Percentiles rank a stretch among this genome's conserved stretches.
phyloP scores from a whole-genome alignment of 53 echinoderm and acorn worm genomes.

The Patiria pectinifera region DNA sequence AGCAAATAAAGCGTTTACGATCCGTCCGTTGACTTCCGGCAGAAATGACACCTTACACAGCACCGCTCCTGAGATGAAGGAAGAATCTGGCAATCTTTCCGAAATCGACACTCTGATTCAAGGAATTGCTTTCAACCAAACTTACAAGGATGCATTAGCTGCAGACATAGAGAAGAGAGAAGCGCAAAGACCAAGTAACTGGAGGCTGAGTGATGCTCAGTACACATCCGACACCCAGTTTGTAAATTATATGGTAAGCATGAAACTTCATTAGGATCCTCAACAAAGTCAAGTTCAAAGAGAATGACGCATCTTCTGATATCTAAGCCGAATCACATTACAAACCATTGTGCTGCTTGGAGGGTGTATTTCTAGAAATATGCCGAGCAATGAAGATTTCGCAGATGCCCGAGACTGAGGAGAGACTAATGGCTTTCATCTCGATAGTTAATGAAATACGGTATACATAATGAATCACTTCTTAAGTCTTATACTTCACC shows the following conservation, averaged over 20 bases:
- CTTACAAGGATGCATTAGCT: neutral
- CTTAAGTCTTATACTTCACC: too few relatives aligned
- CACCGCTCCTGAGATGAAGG: neutral
- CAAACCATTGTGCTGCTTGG: too few relatives aligned
- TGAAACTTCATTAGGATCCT: neutral
- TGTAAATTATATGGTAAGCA: conserved; percentile 22
- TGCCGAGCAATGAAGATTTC: too few relatives aligned
- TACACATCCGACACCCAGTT: conserved; percentile 3
- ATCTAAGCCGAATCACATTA: too few relatives aligned
- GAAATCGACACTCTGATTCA: neutral
- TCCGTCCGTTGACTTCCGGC: neutral
- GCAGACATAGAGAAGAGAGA: neutral
- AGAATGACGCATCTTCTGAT: too few relatives aligned
- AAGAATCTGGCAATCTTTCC: neutral
- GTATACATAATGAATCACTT: too few relatives aligned
- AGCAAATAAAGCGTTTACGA: too few relatives aligned
- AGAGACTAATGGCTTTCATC: too few relatives aligned
- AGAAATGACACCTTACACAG: neutral
- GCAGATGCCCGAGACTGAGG: too few relatives aligned
- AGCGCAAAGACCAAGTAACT: neutral
- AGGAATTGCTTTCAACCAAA: neutral
- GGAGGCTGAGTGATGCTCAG: neutral
- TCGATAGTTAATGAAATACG: too few relatives aligned
- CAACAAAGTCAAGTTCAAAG: too few relatives aligned
- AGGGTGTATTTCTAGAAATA: too few relatives aligned